These are phyloP conservation scores for Caerostris extrusa DNA, from an alignment of 1,140 invertebrate genomes.

Conservation along the genomic window DNA sequence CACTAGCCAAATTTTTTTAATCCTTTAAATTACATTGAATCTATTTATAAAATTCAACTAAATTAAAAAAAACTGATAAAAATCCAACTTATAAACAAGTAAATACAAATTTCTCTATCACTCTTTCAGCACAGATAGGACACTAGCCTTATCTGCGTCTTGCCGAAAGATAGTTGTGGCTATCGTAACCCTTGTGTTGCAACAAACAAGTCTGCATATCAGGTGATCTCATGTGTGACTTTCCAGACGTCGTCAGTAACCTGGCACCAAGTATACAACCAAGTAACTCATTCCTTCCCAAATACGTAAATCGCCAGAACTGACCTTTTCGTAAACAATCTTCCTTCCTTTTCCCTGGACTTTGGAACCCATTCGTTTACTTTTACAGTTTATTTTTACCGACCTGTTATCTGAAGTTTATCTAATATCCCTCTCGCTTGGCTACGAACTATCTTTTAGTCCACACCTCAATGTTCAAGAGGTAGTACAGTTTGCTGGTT, in stretches of 20 bases:
- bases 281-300: background rate
- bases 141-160: too few species aligned
- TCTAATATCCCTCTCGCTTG: background rate
- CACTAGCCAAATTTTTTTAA: too few species aligned
- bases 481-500: background rate
- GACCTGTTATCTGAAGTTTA: background rate
- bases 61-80: too few species aligned
- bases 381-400: constrained; percentile 14
- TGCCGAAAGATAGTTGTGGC: too few species aligned
- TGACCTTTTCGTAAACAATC: background rate
- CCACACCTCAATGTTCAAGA: background rate
- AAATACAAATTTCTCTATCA: too few species aligned
- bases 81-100: too few species aligned
- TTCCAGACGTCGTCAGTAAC: background rate
- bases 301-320: constrained; percentile 2
- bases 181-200: background rate
- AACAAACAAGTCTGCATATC: background rate
- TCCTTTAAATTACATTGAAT: too few species aligned
- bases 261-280: background rate
- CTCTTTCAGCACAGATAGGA: too few species aligned
- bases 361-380: background rate
- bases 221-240: background rate
- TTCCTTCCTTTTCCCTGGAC: background rate
- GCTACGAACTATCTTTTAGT: background rate
- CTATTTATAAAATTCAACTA: too few species aligned